Base-by-base conservation (phyloP, 2,113 vertebrate genomes). In the Notothenia coriiceps region DNA sequence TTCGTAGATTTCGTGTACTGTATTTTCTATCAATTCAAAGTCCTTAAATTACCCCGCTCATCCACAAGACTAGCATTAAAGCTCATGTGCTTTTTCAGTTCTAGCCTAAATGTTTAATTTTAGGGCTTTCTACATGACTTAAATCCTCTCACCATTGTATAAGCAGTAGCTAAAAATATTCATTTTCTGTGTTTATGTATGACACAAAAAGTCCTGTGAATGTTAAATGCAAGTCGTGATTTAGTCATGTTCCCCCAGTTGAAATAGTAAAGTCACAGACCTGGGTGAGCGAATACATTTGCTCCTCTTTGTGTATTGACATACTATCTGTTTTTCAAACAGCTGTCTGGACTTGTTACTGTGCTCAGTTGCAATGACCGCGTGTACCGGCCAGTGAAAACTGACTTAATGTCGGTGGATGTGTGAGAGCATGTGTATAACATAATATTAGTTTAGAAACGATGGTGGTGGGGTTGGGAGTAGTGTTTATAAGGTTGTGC, bases 401-500 rank as follows among this genome's bases (percentile, higher is more conserved):
- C 86, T 90, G 84, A 89, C 86, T 87, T 84, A 70, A 86, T 77
- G 82, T 90, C 87, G 75, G 56, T 10, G 74, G 44, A 50, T 74
- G 82, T 76, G 86, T 70, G 63, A 29, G 51, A 69, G 69, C 44
- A 63, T 83, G 52, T 90, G 90, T 80, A 89, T 79, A 63, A 33
- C 90, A 84, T 86, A 93, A 92, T 90, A 87, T 92, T 87, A 88
- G 81, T 87, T 93, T 75, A 87, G 87, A 89, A 91, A 80, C 65
- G 10, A 49, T 43, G 56, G 81, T 55, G 78, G 85, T 88, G 81
- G 86, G 79, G 74, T 86, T 85, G 85, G 83, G 79, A 88, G 80
- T 80, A 84, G 50, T 91, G 57, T 92, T 91, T 85, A 79, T 92
- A 93, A 86, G 81, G 86, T 88, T 85, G 89, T 87, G 80, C 84